A percentile compares a stretch with the other conserved stretches of the same genome.
phyloP scores from a whole-genome alignment of 2,113 vertebrate species.

The Excalfactoria chinensis region DNA sequence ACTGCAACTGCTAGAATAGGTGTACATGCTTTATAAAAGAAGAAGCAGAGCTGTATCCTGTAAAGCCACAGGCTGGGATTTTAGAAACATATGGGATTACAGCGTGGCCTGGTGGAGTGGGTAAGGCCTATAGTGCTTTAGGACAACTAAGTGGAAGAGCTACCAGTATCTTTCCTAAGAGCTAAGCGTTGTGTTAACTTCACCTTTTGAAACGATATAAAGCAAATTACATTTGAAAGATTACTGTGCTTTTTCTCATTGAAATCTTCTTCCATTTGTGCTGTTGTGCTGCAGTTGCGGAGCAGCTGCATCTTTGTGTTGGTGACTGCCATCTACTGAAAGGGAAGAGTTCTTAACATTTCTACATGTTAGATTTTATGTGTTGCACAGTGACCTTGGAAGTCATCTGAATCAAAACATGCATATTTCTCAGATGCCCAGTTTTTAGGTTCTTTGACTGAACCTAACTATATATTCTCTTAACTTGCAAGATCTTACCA shows the following conservation, averaged over 20 bases:
- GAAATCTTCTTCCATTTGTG: not conserved
- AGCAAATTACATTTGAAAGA: not conserved
- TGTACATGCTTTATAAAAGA: not conserved
- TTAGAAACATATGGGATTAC: not conserved
- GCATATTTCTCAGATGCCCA: not conserved
- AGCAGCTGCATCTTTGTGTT: not conserved
- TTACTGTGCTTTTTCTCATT: not conserved
- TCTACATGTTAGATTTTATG: not conserved
- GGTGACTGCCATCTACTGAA: not conserved
- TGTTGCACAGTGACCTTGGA: not conserved
- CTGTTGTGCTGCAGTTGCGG: not conserved
- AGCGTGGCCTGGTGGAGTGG: not conserved
- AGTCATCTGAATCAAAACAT: not conserved
- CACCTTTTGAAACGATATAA: not conserved
- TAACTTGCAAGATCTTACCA: not conserved
- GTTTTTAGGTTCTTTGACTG: not conserved
- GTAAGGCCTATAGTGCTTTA: not conserved
- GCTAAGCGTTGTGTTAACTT: not conserved
- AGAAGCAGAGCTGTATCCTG: not conserved
- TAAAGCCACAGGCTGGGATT: not conserved
- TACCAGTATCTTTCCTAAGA: not conserved
- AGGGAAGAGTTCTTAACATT: not conserved
- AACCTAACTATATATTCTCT: not conserved
- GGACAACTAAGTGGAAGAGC: not conserved
- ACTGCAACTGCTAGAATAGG: not conserved